These are phyloP conservation scores for Halesus radiatus DNA, from an alignment of 1,140 invertebrate species.

Conservation along the genomic window DNA sequence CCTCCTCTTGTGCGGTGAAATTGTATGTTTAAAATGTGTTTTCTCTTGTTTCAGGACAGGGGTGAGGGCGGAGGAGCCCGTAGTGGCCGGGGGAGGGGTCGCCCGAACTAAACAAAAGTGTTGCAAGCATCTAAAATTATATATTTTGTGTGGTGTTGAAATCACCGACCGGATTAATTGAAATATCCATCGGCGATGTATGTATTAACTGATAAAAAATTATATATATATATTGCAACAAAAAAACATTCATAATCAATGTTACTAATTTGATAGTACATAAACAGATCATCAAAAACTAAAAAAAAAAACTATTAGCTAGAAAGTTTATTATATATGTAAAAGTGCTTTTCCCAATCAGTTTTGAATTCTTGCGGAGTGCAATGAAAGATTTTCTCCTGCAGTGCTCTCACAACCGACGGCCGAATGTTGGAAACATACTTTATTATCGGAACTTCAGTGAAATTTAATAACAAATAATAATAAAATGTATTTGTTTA, in stretches of 20 bases:
- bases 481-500: background rate
- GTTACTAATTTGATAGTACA: constrained; percentile 31
- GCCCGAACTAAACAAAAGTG: constrained; percentile 51
- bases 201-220: constrained; percentile 39
- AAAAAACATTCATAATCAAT: constrained; percentile 43
- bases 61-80: constrained; percentile 64
- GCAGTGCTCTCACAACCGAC: constrained; percentile 8
- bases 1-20: no score
- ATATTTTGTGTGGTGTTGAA: constrained; percentile 45
- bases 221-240: constrained; percentile 18
- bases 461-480: constrained; percentile 34
- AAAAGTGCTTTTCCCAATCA: constrained; percentile 27
- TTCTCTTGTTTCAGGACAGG: constrained; percentile 63
- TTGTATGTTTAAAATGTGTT: no score
- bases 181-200: constrained; percentile 31
- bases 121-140: constrained; percentile 32
- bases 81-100: constrained; percentile 51
- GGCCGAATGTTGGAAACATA: background rate
- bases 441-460: background rate
- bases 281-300: constrained; percentile 31
- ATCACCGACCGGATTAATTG: constrained; percentile 24
- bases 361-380: constrained; percentile 6
- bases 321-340: constrained; percentile 13
- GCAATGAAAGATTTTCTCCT: constrained; percentile 2
- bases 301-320: constrained; percentile 38